Evolutionary conservation across 2,797 vertebrate genomes (phyloP).

Genomic region (Channallabes apus): DNA sequence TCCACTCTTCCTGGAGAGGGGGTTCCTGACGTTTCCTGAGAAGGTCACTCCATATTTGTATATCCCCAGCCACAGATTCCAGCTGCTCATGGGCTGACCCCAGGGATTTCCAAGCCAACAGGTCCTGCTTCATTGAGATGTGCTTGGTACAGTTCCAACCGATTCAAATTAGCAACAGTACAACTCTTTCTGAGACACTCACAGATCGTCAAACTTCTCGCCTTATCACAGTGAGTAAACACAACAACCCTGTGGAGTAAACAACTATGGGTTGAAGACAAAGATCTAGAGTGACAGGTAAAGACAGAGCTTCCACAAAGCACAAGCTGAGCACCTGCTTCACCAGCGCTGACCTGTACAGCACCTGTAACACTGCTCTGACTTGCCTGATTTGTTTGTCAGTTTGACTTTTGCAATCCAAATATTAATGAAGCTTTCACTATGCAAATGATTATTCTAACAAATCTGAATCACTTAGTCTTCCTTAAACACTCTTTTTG

Average conservation of each 20-base stretch:
- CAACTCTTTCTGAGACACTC: background rate
- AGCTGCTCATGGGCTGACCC: background rate
- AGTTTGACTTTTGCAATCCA: constrained; percentile 33
- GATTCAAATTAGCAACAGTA: constrained; percentile 1
- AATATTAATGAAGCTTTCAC: constrained; percentile 20
- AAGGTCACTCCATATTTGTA: background rate
- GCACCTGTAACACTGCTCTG: background rate
- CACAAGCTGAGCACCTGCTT: constrained; percentile 7
- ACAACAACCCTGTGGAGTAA: background rate
- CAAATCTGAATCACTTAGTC: background rate
- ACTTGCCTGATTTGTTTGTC: constrained; percentile 16
- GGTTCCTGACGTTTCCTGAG: background rate
- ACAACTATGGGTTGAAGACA: background rate
- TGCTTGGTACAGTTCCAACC: background rate
- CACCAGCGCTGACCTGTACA: background rate
- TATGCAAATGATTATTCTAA: constrained; percentile 12
- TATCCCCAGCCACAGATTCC: background rate
- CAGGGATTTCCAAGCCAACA: background rate
- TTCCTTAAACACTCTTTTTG: background rate
- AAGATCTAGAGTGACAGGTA: background rate
- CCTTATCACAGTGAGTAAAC: background rate
- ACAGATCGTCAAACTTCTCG: background rate
- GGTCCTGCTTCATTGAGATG: background rate
- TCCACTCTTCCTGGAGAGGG: background rate
- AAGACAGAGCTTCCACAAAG: background rate